Evolutionary conservation across 2,113 vertebrate genomes (phyloP).

Genomic region (Himantopus leucocephalus): DNA sequence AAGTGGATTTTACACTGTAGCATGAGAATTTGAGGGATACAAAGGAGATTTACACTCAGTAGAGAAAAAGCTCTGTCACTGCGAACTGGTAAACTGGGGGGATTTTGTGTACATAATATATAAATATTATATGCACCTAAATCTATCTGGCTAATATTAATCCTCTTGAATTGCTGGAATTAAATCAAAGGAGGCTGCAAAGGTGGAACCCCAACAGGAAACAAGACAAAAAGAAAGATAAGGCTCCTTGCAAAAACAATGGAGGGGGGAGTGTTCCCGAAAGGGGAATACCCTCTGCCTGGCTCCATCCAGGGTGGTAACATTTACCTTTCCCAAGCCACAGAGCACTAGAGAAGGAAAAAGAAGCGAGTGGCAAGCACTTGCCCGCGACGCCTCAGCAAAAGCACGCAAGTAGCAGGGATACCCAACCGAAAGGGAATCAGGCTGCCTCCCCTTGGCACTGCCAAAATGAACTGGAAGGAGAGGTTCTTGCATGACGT

Average conservation of each 20-base stretch:
- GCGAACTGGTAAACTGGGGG: neutral
- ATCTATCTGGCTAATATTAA: neutral
- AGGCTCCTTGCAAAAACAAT: neutral
- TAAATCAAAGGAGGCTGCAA: neutral
- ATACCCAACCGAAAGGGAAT: neutral
- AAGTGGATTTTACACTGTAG: neutral
- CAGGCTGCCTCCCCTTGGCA: neutral
- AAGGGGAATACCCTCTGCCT: neutral
- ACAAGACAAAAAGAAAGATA: neutral
- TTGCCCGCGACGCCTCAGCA: accelerated
- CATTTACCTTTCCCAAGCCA: neutral
- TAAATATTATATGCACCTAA: neutral
- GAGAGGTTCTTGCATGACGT: neutral
- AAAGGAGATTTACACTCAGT: neutral
- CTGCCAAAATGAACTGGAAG: neutral
- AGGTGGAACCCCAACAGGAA: neutral
- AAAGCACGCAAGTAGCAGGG: neutral
- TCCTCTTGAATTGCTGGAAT: neutral
- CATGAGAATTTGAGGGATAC: neutral
- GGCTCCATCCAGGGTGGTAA: neutral
- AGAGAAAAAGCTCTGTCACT: neutral
- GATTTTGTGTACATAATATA: neutral
- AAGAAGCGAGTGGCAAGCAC: accelerated
- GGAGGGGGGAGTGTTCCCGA: accelerated
- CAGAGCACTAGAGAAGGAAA: neutral